Conservation (phyloP, 2,888 invertebrate genomes). For the Timema podura region DNA sequence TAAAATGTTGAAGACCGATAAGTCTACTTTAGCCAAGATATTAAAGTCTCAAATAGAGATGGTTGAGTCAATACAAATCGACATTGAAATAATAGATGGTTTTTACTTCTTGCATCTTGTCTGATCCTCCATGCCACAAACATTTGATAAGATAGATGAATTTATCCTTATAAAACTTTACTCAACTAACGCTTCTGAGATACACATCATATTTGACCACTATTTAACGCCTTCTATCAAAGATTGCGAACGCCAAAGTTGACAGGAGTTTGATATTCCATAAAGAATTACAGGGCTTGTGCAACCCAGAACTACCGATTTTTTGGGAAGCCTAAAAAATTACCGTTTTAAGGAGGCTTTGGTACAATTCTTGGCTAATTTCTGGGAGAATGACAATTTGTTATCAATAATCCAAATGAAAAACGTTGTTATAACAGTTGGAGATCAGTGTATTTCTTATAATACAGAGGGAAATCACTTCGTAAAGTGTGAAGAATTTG, state of each 20-base stretch:
- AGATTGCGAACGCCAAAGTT: constrained; percentile 23
- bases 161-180: constrained; percentile 38
- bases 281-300: constrained; percentile 18
- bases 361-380: constrained; percentile 36
- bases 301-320: constrained; percentile 35
- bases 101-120: constrained; percentile 35
- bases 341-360: constrained; percentile 38
- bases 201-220: constrained; percentile 38
- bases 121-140: constrained; percentile 35
- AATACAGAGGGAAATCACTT: constrained; percentile 18
- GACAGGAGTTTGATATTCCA: constrained; percentile 15
- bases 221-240: constrained; percentile 32
- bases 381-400: constrained; percentile 33
- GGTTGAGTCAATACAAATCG: constrained; percentile 25
- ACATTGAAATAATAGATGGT: constrained; percentile 38
- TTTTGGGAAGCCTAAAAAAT: constrained; percentile 37
- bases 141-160: constrained; percentile 37
- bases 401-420: constrained; percentile 3
- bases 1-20: constrained; percentile 29
- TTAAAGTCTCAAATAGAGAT: constrained; percentile 17
- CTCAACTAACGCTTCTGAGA: constrained; percentile 32
- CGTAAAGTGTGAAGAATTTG: constrained; percentile 30
- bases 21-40: constrained; percentile 30
- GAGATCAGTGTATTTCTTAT: constrained; percentile 9
- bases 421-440: not conserved